Base-by-base conservation (phyloP, 1,140 invertebrate genomes). In the Tyrophagus putrescentiae region DNA sequence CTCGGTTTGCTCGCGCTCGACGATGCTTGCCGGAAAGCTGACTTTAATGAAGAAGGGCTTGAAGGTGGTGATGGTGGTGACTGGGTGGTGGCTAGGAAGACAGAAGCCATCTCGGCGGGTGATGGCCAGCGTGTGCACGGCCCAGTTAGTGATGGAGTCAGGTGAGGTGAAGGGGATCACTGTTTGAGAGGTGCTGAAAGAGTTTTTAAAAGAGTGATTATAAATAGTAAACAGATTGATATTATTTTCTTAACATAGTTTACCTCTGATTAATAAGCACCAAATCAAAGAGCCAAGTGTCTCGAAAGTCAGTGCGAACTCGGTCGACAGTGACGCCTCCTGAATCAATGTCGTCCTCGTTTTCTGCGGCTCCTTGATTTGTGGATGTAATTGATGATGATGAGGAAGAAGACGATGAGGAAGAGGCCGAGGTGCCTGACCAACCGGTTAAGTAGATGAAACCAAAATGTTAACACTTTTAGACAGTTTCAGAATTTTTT, bases 121-220 rank as follows among this genome's bases (percentile, higher is more conserved):
- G n/a, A n/a, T 41, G 6, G 69, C 66, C 4, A 75, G 28, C 0
- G 67, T 69, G 56, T 70, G 66, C 9, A 75, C 53, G 1, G 67
- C 60, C 71, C 72, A 73, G 4, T n/a, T n/a, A 7, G 73, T 75
- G 11, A 73, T 72, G 73, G 73, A 16, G 71, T 32, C 4, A n/a
- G 39, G 64, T 4, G 28, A 25, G 9, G 0, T 5, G 11, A 16
- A 21, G 11, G 23, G 31, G n/a, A n/a, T n/a, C n/a, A n/a, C n/a
- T n/a, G n/a, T n/a, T n/a, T n/a, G n/a, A n/a, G 36, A 2, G 7
- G 11, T 7, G 21, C 39, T 50, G 21, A 57, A 52, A 52, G n/a
- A n/a, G n/a, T n/a, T 13, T 52, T 57, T 11, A 57, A 23, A 39
- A 42, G 44, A 7, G n/a, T n/a, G n/a, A 32, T 23, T 21, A 60